phyloP scores from a whole-genome alignment of 2,113 vertebrate genomes.

The Sialia sialis region DNA sequence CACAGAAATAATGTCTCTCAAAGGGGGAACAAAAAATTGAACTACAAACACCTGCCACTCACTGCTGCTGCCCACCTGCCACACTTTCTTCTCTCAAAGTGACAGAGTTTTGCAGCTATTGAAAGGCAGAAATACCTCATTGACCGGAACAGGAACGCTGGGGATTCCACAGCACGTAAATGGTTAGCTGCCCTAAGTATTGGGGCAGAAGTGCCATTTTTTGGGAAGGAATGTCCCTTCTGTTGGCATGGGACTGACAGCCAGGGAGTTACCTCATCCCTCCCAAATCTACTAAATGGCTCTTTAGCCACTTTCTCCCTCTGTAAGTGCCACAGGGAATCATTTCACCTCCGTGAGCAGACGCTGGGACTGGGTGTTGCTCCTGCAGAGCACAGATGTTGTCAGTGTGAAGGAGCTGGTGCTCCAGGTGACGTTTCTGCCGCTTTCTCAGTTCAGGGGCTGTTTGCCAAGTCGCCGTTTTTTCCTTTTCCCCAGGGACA shows the following conservation, averaged over 20 bases:
- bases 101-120: not conserved
- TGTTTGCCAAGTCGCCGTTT: not conserved
- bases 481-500: not conserved
- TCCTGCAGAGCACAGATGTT: not conserved
- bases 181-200: not conserved
- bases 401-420: not conserved
- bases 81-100: not conserved
- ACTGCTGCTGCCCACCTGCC: not conserved
- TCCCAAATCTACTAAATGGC: not conserved
- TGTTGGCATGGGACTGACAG: not conserved
- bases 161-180: not conserved
- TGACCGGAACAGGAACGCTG: fast-evolving
- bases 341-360: not conserved
- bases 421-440: not conserved
- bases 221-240: not conserved
- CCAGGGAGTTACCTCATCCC: not conserved
- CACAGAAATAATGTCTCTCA: not conserved
- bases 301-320: not conserved
- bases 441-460: not conserved
- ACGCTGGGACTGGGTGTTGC: not conserved
- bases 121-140: not conserved
- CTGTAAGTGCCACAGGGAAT: not conserved
- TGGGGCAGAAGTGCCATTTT: not conserved
- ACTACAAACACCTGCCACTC: not conserved
- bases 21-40: not conserved